phyloP scores from a whole-genome alignment of 2,888 invertebrate genomes.

The Nemotelus pantherinus region DNA sequence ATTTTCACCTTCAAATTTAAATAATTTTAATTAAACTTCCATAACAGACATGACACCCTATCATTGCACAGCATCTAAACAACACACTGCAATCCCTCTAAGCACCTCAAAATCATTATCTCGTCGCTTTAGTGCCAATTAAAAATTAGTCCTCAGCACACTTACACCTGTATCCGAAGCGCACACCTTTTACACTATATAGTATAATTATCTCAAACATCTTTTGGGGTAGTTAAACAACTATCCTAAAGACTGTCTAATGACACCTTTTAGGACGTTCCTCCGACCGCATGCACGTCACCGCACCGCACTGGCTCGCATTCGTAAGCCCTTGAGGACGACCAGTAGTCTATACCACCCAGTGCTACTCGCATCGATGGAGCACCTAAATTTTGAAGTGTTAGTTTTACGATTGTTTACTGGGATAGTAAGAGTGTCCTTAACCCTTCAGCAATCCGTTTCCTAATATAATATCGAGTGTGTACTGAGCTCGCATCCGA shows the following conservation, averaged over 20 bases:
- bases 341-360: too few relatives aligned
- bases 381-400: conserved; percentile 34
- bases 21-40: conserved; percentile 39
- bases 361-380: not conserved
- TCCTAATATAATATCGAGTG: not conserved
- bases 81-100: not conserved
- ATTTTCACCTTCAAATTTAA: conserved; percentile 1
- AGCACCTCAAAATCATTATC: conserved; percentile 34
- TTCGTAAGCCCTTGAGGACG: too few relatives aligned
- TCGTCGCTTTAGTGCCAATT: conserved; percentile 27
- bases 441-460: conserved; percentile 3
- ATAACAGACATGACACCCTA: conserved; percentile 1
- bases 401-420: conserved; percentile 11
- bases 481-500: conserved; percentile 5
- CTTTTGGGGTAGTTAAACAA: conserved; percentile 18
- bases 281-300: not conserved
- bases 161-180: conserved; percentile 23
- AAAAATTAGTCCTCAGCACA: conserved; percentile 39
- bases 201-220: conserved; percentile 29
- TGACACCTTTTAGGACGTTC: conserved; percentile 32
- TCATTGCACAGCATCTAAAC: not conserved
- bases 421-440: not conserved
- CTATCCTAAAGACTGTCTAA: conserved; percentile 39
- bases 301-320: not conserved
- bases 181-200: conserved; percentile 6